Conservation (phyloP, 2,797 vertebrate genomes). For the Scomberomorus guttatus region DNA sequence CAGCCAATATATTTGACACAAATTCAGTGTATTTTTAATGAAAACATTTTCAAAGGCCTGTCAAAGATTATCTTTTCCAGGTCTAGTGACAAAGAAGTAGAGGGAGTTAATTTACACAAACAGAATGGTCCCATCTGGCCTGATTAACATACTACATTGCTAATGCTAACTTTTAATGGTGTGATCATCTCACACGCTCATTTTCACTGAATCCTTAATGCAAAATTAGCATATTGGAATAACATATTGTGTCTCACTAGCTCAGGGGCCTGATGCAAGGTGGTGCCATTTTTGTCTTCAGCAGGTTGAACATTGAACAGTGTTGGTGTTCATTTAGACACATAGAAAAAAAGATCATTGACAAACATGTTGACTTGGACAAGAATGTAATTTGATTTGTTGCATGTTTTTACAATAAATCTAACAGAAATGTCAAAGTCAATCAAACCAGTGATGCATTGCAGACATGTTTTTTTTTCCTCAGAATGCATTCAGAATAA, state of each 20-base stretch:
- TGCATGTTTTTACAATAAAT: slow-evolving; percentile 14
- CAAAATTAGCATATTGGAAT: slow-evolving; percentile 80
- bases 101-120: slow-evolving; percentile 72
- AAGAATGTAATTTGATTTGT: slow-evolving; percentile 44
- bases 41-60: slow-evolving; percentile 44
- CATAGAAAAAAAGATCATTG: slow-evolving; percentile 8
- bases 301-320: slow-evolving; percentile 55
- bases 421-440: slow-evolving; percentile 35
- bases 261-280: slow-evolving; percentile 65
- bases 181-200: slow-evolving; percentile 79
- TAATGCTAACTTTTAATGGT: slow-evolving; percentile 84
- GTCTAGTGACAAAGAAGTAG: slow-evolving; percentile 56
- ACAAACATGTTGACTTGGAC: slow-evolving; percentile 36
- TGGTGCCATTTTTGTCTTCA: slow-evolving; percentile 66
- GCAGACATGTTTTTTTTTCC: slow-evolving; percentile 1
- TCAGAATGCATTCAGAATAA: not conserved
- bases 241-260: slow-evolving; percentile 80
- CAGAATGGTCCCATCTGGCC: slow-evolving; percentile 81
- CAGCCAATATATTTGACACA: slow-evolving; percentile 14
- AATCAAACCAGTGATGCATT: slow-evolving; percentile 34
- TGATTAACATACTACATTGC: slow-evolving; percentile 79
- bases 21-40: slow-evolving; percentile 23
- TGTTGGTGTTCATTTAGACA: slow-evolving; percentile 34
- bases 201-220: slow-evolving; percentile 82
- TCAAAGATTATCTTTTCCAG: slow-evolving; percentile 61